Evolutionary conservation across 1,140 invertebrate species (phyloP), one percentile per base, ranked within the genome.

Genomic region (Nomia melanderi): DNA sequence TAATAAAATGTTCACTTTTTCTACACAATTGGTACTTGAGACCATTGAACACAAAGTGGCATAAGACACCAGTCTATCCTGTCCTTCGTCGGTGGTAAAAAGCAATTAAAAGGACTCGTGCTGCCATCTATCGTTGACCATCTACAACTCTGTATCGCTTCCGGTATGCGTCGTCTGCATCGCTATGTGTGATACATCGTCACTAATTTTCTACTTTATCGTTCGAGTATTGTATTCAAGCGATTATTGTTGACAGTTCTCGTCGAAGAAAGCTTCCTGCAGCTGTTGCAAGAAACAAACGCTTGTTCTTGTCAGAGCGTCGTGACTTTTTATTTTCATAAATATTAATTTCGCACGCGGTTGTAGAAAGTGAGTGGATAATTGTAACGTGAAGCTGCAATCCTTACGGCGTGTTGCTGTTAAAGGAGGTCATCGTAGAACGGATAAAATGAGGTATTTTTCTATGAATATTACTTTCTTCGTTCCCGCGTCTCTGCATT

Each of bases 231-330:
- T 17, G 27, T 14, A 9, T 23, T 50, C 31, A 27, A 47, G 41
- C 23, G 6, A 36, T 39, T 33, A 69, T 69, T 76, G 73, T 76
- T 76, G 73, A 76, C 73, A 76, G 73, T 76, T 76, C 65, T 75
- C 57, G 41, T 60, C 39, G 41, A 12, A 3, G 65, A 47, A 76
- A 69, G 54, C 31, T 69, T 59, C 23, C 41, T 33, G 73, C 54
- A 76, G 73, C 65, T 76, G 73, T 69, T 76, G 25, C 23, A 12
- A 39, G 73, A 76, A 76, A 76, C 73, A 76, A 76, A 60, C 65
- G 64, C 23, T 74, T 27, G 27, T 25, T 39, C 31, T 69, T 33
- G 41, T 50, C 44, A 56, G 29, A 60, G 65, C 41, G 36, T 44
- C 33, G 33, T 54, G 31, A n/a, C 25, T 76, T 76, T 76, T 59